These are phyloP conservation scores for Pitta sordida DNA, from an alignment of 2,113 vertebrate species.

Conservation along the genomic window DNA sequence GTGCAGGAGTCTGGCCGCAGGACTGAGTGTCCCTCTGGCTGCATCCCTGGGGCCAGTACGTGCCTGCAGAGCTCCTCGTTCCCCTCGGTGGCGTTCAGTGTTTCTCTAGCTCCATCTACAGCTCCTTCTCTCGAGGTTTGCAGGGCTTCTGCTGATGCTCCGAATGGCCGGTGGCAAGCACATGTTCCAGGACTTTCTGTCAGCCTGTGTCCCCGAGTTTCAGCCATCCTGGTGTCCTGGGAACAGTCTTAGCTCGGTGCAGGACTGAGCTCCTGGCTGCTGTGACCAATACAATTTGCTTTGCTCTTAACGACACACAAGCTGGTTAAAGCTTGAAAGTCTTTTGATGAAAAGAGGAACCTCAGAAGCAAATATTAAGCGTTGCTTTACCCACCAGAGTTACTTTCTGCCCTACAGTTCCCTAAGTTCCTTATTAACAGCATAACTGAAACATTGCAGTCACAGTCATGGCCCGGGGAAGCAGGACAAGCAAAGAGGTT, in stretches of 20 bases:
- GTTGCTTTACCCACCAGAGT: neutral
- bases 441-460: neutral
- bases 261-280: neutral
- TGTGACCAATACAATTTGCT: neutral
- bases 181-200: neutral
- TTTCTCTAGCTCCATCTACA: conserved; percentile 63
- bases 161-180: neutral
- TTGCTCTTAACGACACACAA: neutral
- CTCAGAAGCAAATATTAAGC: neutral
- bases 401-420: neutral
- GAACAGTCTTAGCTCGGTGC: neutral
- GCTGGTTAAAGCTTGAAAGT: neutral
- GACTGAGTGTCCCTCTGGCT: too few relatives aligned
- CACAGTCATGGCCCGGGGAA: neutral
- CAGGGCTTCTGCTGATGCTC: neutral
- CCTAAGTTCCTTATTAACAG: neutral
- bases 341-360: neutral
- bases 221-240: neutral
- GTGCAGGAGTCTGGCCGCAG: neutral
- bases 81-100: neutral
- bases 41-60: neutral
- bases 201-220: neutral
- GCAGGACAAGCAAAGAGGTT: neutral
- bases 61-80: fast-evolving
- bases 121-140: neutral